Base-by-base conservation (phyloP, 2,113 vertebrate species). In the Zootoca vivipara region DNA sequence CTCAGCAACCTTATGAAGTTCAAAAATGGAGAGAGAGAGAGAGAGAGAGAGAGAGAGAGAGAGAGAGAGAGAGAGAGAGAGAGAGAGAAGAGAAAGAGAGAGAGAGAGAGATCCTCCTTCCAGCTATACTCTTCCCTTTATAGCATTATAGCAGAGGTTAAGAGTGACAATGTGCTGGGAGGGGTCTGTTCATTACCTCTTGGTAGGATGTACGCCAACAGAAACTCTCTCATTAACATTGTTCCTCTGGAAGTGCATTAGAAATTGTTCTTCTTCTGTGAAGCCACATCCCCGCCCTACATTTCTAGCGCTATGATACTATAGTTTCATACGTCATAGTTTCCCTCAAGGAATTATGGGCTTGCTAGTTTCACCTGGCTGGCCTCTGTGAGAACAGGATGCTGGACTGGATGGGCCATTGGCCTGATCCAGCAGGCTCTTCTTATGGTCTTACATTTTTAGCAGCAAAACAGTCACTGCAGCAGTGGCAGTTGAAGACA, bases 1-100 rank as follows among this genome's bases (percentile, higher is more conserved):
- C 94, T 96, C 92, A 95, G 94, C 89, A 94, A 94, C 93, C 10
- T 95, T 92, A 94, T 62, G 1, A 88, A 92, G 86, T 77, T 87
- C 40, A 38, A 52, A 40, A 70, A 89, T 91, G 91, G 83, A 40
- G 30, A 86, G 82, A 65, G 38, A 42, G 18, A 64, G 24, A 58
- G 40, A 52, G 7, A 75, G 73, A 40, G 3, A 24, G 20, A 18
- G 20, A 75, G 13, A 75, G 33, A n/a, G 77, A 30, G 26, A 28
- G 10, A 30, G 22, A 38, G 79, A 30, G 26, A 30, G 15, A 40
- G 38, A 33, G 79, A 35, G 26, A 35, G 15, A 20, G 26, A 42
- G n/a, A 7, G 9, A 4, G n/a, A 85, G 92, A 91, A n/a, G n/a
- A n/a, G n/a, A n/a, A n/a, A n/a, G n/a, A n/a, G n/a, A n/a, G 86